A percentile compares a stretch with the other conserved stretches of the same genome.
phyloP scores from a whole-genome alignment of 2,888 invertebrate species.

The Neoaliturus tenellus region DNA sequence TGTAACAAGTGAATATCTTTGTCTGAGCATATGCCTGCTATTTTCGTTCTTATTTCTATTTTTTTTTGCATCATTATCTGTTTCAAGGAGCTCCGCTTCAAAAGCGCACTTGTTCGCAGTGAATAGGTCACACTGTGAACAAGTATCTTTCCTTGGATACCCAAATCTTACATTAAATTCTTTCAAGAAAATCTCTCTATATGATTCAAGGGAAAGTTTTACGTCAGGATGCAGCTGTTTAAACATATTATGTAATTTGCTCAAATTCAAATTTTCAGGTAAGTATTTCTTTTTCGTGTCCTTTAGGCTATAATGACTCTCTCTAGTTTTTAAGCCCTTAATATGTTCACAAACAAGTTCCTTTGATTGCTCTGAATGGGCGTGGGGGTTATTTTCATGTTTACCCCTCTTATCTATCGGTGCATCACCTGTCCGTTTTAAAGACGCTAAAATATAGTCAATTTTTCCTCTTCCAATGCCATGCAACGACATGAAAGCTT shows the following conservation, averaged over 20 bases:
- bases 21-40: conserved; percentile 35
- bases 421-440: conserved; percentile 48
- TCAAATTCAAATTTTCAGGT: conserved; percentile 35
- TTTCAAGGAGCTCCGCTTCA: conserved; percentile 20
- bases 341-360: conserved; percentile 47
- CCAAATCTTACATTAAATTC: conserved; percentile 53
- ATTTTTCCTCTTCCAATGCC: conserved; percentile 50
- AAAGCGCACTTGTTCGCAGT: conserved; percentile 32
- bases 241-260: conserved; percentile 47
- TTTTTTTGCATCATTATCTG: conserved; percentile 49
- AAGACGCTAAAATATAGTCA: conserved; percentile 39
- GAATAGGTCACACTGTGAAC: conserved; percentile 51
- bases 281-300: conserved; percentile 51
- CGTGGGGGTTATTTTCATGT: conserved; percentile 34
- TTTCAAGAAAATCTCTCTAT: conserved; percentile 45
- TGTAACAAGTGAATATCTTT: conserved; percentile 38
- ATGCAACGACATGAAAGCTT: conserved; percentile 46
- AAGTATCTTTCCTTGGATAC: conserved; percentile 47
- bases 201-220: conserved; percentile 49
- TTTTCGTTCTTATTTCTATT: conserved; percentile 49
- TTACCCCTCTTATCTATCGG: conserved; percentile 47
- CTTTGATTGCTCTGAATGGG: conserved; percentile 21
- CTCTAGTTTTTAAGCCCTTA: conserved; percentile 48
- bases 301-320: conserved; percentile 27
- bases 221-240: conserved; percentile 49